phyloP scores from a whole-genome alignment of 2,888 invertebrate genomes.

The Apomyelois bistriatella region DNA sequence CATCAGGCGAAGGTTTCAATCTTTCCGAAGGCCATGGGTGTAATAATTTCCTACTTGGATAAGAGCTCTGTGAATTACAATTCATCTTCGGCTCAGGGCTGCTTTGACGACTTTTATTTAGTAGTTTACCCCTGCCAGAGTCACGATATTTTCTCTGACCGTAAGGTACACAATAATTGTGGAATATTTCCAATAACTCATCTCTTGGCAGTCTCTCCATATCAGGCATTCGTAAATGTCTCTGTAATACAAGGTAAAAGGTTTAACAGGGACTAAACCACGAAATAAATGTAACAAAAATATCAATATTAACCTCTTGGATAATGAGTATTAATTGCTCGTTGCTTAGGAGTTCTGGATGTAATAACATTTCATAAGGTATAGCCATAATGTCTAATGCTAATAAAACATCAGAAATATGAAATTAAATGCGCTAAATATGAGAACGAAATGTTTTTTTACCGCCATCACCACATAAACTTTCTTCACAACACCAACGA shows the following conservation, averaged over 20 bases:
- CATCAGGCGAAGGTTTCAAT: conserved; percentile 58
- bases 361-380: conserved; percentile 63
- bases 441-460: background rate
- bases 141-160: conserved; percentile 68
- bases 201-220: conserved; percentile 51
- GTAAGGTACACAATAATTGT: conserved; percentile 66
- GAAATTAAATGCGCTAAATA: background rate
- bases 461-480: conserved; percentile 4
- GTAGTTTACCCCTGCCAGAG: conserved; percentile 57
- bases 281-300: background rate
- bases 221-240: conserved; percentile 53
- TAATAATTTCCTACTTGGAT: conserved; percentile 28
- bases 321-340: conserved; percentile 61
- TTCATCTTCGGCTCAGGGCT: conserved; percentile 43
- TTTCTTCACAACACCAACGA: background rate
- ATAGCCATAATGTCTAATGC: conserved; percentile 45
- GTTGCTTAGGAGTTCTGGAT: conserved; percentile 67
- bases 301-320: conserved; percentile 48
- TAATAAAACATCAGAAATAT: conserved; percentile 19
- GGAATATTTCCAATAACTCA: conserved; percentile 62
- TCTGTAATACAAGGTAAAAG: conserved; percentile 44
- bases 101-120: conserved; percentile 52
- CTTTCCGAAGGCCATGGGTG: conserved; percentile 37
- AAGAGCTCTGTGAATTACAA: conserved; percentile 27
- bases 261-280: conserved; percentile 18